phyloP scores from a whole-genome alignment of 2,113 vertebrate species.

The Clarias magur region DNA sequence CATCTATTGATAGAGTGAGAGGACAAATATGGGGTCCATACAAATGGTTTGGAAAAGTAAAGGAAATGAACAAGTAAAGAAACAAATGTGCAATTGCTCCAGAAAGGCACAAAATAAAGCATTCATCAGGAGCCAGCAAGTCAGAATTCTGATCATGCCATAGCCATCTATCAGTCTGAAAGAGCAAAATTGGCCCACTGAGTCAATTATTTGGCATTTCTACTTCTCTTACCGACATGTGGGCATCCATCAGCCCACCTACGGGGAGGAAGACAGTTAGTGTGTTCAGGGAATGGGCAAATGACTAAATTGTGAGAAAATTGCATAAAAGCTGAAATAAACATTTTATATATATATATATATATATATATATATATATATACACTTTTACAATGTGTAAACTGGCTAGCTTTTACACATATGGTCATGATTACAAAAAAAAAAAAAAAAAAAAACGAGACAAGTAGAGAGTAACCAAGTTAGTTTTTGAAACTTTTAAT shows the following conservation, averaged over 20 bases:
- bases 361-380: neutral
- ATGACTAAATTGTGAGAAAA: neutral
- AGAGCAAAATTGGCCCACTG: neutral
- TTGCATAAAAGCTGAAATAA: neutral
- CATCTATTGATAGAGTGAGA: neutral
- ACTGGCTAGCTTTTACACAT: neutral
- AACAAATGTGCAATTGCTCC: neutral
- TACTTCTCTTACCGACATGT: neutral
- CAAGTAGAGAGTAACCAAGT: neutral
- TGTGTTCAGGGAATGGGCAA: neutral
- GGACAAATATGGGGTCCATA: neutral
- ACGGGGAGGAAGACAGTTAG: neutral
- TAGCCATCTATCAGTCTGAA: neutral
- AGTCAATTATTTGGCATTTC: neutral
- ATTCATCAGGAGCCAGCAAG: neutral
- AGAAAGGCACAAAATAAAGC: neutral
- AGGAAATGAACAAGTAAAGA: neutral
- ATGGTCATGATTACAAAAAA: neutral
- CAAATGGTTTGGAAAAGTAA: neutral
- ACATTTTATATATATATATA: neutral
- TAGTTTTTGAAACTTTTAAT: neutral
- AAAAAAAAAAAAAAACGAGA: neutral
- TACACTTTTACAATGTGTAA: no score
- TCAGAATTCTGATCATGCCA: neutral
- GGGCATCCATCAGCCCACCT: neutral